phyloP scores from a whole-genome alignment of 2,797 vertebrate species.

The Malurus splendens region DNA sequence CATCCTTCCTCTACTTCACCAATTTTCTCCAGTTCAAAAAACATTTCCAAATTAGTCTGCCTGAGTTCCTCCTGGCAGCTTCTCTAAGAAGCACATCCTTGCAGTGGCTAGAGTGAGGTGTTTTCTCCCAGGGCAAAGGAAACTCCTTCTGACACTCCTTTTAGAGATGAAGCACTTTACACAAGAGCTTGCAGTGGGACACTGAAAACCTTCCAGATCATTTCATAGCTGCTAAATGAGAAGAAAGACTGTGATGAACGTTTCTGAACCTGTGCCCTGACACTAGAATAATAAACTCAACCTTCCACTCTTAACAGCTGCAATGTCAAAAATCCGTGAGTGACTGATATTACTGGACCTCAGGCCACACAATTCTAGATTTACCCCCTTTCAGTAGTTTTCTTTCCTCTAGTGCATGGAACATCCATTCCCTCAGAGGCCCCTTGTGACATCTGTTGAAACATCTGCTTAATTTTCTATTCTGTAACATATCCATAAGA shows the following conservation, averaged over 20 bases:
- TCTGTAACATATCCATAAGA: constrained; percentile 9
- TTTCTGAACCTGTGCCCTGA: background rate
- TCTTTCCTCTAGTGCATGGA: background rate
- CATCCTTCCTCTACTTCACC: background rate
- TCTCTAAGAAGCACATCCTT: background rate
- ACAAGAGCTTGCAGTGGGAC: background rate
- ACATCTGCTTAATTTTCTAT: constrained; percentile 54
- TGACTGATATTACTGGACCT: constrained; percentile 10
- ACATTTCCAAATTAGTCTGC: background rate
- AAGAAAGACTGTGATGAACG: background rate
- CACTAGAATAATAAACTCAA: background rate
- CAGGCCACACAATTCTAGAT: background rate
- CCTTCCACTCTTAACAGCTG: background rate
- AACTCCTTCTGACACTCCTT: background rate
- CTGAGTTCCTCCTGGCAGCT: background rate
- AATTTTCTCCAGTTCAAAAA: background rate
- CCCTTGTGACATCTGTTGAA: constrained; percentile 56
- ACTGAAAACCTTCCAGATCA: background rate
- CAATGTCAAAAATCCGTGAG: background rate
- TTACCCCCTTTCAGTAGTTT: background rate
- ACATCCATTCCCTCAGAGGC: constrained; percentile 36
- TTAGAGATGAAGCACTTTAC: background rate
- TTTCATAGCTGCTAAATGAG: background rate
- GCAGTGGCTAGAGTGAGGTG: rapidly evolving
- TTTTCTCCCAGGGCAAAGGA: background rate